These are phyloP conservation scores for Eristalis intricaria DNA, from an alignment of 2,888 invertebrate genomes.

Conservation along the genomic window DNA sequence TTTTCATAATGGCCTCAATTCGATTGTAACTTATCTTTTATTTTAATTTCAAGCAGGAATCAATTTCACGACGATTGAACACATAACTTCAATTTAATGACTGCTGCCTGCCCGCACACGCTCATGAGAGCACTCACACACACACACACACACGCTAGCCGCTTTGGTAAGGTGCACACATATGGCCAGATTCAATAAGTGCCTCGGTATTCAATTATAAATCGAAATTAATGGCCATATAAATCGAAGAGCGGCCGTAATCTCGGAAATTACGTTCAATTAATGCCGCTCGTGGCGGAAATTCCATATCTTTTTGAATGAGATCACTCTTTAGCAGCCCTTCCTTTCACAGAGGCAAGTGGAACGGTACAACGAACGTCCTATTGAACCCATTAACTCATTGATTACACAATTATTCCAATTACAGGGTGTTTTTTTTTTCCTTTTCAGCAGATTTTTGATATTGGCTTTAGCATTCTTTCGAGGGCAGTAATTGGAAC, in stretches of 20 bases:
- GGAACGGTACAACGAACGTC: too few species aligned
- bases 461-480: too few species aligned
- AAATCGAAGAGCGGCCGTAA: neutral
- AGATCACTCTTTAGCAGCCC: too few species aligned
- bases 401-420: too few species aligned
- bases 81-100: constrained; percentile 24
- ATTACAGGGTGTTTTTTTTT: too few species aligned
- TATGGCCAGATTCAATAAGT: constrained; percentile 10
- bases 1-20: neutral
- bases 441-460: too few species aligned
- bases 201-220: constrained; percentile 31
- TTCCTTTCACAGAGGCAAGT: too few species aligned
- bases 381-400: too few species aligned
- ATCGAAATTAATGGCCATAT: constrained; percentile 25
- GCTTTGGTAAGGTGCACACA: neutral
- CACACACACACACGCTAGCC: neutral
- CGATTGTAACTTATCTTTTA: neutral
- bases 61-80: constrained; percentile 15
- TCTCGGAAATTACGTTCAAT: constrained; percentile 5
- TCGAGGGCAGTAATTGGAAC: too few species aligned
- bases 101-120: neutral
- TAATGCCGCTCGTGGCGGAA: neutral
- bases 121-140: neutral
- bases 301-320: neutral
- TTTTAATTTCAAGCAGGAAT: constrained; percentile 18